phyloP scores from a whole-genome alignment of 1,140 invertebrate species.

The Chymomyza costata region DNA sequence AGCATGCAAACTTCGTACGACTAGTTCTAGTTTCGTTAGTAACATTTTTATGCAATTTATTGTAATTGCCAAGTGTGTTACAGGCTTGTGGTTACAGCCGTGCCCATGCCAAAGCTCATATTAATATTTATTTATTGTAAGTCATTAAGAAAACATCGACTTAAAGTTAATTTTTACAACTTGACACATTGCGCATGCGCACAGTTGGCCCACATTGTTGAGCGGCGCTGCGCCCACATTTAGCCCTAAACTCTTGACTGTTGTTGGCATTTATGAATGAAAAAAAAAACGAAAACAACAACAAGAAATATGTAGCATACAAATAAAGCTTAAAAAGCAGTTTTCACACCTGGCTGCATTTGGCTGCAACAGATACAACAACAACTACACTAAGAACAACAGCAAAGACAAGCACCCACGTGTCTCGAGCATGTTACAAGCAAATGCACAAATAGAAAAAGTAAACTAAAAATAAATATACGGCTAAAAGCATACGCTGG shows the following conservation, averaged over 20 bases:
- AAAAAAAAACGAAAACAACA: conserved; percentile 16
- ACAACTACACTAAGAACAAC: neutral
- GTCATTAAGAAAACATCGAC: conserved; percentile 5
- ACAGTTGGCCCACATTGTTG: conserved; percentile 15
- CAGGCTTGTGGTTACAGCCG: conserved; percentile 10
- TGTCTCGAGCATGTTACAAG: conserved; percentile 23
- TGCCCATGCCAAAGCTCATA: conserved; percentile 3
- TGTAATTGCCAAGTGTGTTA: too few species aligned
- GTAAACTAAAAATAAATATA: neutral
- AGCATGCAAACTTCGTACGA: too few species aligned
- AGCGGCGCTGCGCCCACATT: conserved; percentile 24
- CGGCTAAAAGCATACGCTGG: neutral
- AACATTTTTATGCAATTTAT: too few species aligned
- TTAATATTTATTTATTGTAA: conserved; percentile 13
- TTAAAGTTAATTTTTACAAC: neutral
- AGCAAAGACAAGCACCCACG: conserved; percentile 34
- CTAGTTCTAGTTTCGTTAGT: too few species aligned
- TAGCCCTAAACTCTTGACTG: too few species aligned
- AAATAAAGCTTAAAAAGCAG: conserved; percentile 31
- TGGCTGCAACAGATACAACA: conserved; percentile 3
- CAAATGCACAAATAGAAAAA: neutral
- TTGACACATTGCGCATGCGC: conserved; percentile 43
- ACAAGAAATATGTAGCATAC: conserved; percentile 1
- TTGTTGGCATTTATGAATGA: too few species aligned
- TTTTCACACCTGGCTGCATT: conserved; percentile 60